Evolutionary conservation across 2,797 vertebrate species (phyloP).

Genomic region (Xiphorhynchus erythropygius): DNA sequence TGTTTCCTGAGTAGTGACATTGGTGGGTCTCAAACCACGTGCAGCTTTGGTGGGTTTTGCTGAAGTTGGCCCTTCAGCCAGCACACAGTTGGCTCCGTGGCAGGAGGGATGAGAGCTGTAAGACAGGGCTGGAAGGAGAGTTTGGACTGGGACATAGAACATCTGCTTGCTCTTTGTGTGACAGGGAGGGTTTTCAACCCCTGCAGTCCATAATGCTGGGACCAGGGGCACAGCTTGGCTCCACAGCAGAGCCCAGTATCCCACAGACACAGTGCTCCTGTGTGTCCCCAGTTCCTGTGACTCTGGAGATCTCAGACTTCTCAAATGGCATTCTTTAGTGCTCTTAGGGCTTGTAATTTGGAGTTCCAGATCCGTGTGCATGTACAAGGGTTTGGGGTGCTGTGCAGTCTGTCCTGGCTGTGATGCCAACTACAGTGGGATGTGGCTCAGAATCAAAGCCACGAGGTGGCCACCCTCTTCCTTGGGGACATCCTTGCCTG

Average conservation of each 20-base stretch:
- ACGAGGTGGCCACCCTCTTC: background rate
- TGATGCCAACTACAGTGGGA: background rate
- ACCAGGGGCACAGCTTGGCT: background rate
- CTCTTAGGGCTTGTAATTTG: background rate
- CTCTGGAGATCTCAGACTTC: background rate
- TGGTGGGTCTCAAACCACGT: background rate
- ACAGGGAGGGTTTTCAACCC: background rate
- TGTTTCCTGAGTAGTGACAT: background rate
- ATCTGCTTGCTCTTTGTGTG: background rate
- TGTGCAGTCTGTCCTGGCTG: background rate
- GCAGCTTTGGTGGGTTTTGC: background rate
- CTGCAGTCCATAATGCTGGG: background rate
- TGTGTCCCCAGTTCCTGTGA: rapidly evolving
- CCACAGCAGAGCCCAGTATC: background rate
- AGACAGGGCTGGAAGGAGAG: background rate
- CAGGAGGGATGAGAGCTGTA: background rate
- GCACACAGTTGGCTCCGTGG: rapidly evolving
- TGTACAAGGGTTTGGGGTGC: background rate
- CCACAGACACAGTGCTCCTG: background rate
- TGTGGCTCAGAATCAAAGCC: background rate
- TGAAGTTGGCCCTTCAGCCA: background rate
- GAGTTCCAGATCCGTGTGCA: background rate
- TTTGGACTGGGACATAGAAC: background rate
- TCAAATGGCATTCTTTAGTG: background rate
- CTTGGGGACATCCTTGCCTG: background rate